Evolutionary conservation across 1,140 invertebrate genomes (phyloP).

Genomic region (Araneus ventricosus): DNA sequence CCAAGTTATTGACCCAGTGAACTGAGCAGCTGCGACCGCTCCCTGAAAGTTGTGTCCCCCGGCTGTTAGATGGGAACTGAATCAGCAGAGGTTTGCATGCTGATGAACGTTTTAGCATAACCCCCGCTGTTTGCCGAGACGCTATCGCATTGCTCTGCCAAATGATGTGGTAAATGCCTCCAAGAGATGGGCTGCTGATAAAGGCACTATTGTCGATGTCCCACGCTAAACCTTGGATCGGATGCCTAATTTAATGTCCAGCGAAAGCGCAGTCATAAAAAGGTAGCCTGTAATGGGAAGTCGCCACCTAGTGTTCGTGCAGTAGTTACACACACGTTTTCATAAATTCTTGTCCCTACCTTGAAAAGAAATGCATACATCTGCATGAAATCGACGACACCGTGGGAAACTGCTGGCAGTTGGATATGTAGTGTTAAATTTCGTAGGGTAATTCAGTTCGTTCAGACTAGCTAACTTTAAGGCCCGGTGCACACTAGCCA

Average conservation of each 20-base stretch:
- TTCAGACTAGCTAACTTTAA: too few species aligned
- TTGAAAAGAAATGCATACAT: neutral
- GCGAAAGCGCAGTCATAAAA: neutral
- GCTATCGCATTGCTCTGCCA: neutral
- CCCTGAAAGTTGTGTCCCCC: neutral
- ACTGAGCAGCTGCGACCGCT: neutral
- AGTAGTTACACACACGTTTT: neutral
- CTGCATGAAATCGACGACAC: neutral
- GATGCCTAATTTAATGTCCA: conserved; percentile 9
- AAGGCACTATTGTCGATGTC: neutral
- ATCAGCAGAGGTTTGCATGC: neutral
- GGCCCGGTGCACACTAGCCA: too few species aligned
- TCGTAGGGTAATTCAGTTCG: too few species aligned
- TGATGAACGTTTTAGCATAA: neutral
- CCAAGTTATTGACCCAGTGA: conserved; percentile 55
- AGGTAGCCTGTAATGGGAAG: neutral
- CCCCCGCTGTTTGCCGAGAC: neutral
- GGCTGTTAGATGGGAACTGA: neutral
- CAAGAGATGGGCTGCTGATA: neutral
- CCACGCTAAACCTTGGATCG: neutral
- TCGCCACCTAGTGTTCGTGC: neutral
- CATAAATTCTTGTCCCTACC: neutral
- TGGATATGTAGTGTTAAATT: too few species aligned
- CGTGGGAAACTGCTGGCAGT: neutral
- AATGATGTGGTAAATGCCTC: neutral